These are phyloP conservation scores for Macrotrachela quadricornifera DNA, from an alignment of 1,140 invertebrate genomes.

Conservation along the genomic window DNA sequence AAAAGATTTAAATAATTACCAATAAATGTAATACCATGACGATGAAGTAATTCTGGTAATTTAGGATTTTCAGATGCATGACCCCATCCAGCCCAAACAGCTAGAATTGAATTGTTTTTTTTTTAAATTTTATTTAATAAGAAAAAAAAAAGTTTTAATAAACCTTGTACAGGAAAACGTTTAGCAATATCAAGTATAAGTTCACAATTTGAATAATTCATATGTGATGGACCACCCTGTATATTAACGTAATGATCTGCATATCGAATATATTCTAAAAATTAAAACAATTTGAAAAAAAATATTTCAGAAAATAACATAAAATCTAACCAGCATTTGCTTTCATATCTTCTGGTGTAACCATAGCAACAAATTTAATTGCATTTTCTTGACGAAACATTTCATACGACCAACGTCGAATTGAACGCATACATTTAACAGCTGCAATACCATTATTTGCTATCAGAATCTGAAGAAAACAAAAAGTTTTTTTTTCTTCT, in stretches of 20 bases:
- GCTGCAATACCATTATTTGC: constrained; percentile 99
- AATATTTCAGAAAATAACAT: not conserved
- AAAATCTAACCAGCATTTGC: constrained; percentile 35
- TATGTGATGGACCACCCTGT: constrained; percentile 90
- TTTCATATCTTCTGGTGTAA: constrained; percentile 83
- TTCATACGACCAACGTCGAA: constrained; percentile 90
- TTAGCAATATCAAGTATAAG: constrained; percentile 86
- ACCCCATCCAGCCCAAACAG: constrained; percentile 99
- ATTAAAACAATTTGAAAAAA: not conserved
- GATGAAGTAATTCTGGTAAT: constrained; percentile 72
- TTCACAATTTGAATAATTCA: constrained; percentile 99
- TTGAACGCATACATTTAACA: constrained; percentile 96
- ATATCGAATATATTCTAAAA: constrained; percentile 81
- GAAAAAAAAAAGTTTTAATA: no score
- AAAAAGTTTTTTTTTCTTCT: no score
- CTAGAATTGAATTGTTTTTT: constrained; percentile 19
- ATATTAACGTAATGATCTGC: constrained; percentile 95
- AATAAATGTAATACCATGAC: constrained; percentile 49
- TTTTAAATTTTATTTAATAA: no score
- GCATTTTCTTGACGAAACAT: constrained; percentile 94
- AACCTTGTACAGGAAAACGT: constrained; percentile 59
- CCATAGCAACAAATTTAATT: constrained; percentile 93
- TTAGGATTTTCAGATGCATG: constrained; percentile 98
- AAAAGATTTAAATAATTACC: no score
- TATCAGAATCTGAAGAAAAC: constrained; percentile 43